Evolutionary conservation across 1,140 invertebrate species (phyloP), one percentile per base, ranked within the genome.

Genomic region (Bradynema listronoti): DNA sequence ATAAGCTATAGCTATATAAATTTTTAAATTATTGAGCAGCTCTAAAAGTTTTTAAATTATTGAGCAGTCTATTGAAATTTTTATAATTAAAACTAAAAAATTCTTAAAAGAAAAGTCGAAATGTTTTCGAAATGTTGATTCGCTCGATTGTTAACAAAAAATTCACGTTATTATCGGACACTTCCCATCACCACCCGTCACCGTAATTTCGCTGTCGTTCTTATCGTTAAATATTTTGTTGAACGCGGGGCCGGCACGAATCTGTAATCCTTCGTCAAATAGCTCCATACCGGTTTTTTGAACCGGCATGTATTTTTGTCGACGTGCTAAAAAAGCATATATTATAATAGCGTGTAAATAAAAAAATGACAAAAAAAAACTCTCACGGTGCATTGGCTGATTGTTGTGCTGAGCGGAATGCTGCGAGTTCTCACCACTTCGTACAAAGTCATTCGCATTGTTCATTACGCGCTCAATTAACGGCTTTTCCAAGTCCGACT

Each of bases 271-370:
- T 11, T 27, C 42, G 33, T 61, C 47, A 58, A 61, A 61, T 22
- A 61, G 41, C 16, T 61, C 59, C 16, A 58, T n/a, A 7, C 59
- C 41, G 14, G 22, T 39, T 33, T 34, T 60, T 4, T 54, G 32
- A n/a, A 25, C 39, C 22, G 59, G 59, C 5, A 58, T 27, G 50
- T 45, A 61, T 27, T 61, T 61, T 14, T 45, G 52, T 6, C 57
- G 45, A 30, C 51, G 49, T 39, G 11, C 36, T 39, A 39, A 39
- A 39, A 39, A 39, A 19, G 19, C 11, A 39, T 39, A 39, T 39
- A 11, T 39, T 39, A 19, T 11, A 39, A 39, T 19, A 11, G 19
- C 36, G 19, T 11, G 36, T 19, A 19, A 11, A 19, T 11, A 39
- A 39, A 39, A 39, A 19, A 19, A 11, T 39, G 19, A 39, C 36